Evolutionary conservation across 2,113 vertebrate species (phyloP), one percentile per base, ranked within the genome.

Genomic region (Xerus inauris): DNA sequence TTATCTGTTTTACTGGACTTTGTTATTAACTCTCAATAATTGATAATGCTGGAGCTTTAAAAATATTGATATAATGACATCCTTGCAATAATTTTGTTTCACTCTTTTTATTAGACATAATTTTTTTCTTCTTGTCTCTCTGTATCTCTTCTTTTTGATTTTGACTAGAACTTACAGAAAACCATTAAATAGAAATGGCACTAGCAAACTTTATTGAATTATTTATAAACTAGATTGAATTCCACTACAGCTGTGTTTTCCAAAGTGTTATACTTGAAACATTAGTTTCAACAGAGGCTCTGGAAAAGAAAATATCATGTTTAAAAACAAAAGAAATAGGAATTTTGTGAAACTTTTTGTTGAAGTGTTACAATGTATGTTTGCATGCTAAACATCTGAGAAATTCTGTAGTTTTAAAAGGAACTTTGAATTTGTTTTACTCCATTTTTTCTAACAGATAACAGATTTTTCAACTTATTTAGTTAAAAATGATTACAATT

Each of bases 391-490:
- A 76, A 71, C 14, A 80, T n/a, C 35, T 75, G 45, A 87, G 38
- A 87, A 90, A 83, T 73, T 6, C 1, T 79, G 2, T 40, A n/a
- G 3, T 62, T 35, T 45, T 67, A 51, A 86, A 62, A 71, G 38
- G n/a, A 35, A 28, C 0, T 40, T 81, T 38, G 71, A 76, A 75
- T 45, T 75, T 84, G 35, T 87, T 97, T 81, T 73, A 54, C 7
- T 59, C 19, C 35, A 38, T 80, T 81, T 57, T 87, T 24, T 69
- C 65, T 80, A 91, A 73, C 3, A 73, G n/a, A 67, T 72, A 12
- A 82, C 8, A 72, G 26, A 87, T 93, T 97, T 91, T 87, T 80
- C 14, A 69, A 87, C 80, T 89, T 38, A 12, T 83, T 94, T 92
- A 65, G 35, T 80, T 80, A 49, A 30, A 86, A 89, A 38, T 10